These are phyloP conservation scores for Neria commutata DNA, from an alignment of 2,888 invertebrate species.

Conservation along the genomic window DNA sequence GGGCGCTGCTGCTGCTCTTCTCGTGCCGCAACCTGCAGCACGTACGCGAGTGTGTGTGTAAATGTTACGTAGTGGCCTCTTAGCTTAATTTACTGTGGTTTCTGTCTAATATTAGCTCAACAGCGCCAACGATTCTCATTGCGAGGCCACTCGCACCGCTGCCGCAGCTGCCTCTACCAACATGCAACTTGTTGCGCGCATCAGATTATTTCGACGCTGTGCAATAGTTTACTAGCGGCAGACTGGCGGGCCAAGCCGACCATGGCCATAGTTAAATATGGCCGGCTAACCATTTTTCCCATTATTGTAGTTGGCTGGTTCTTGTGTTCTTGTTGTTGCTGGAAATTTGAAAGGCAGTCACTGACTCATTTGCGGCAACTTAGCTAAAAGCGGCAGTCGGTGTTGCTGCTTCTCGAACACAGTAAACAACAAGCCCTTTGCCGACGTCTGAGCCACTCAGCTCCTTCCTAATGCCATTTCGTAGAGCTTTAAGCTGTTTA, in stretches of 20 bases:
- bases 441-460: too few species aligned
- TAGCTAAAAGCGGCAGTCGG: too few species aligned
- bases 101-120: neutral
- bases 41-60: neutral
- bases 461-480: too few species aligned
- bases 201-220: neutral
- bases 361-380: neutral
- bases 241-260: neutral
- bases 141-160: slow-evolving; percentile 21
- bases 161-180: neutral
- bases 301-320: neutral
- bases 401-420: too few species aligned
- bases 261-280: neutral
- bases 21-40: neutral
- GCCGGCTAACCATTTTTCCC: neutral
- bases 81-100: slow-evolving; percentile 1
- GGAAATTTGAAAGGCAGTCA: neutral
- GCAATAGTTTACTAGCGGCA: too few species aligned
- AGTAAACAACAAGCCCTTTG: too few species aligned
- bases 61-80: neutral
- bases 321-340: neutral
- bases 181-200: neutral
- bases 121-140: neutral
- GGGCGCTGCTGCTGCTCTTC: neutral
- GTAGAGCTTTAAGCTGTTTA: too few species aligned